Percentiles rank a stretch among this genome's conserved stretches.
These are phyloP conservation scores for Hyppa rectilinea DNA, from an alignment of 2,888 invertebrate genomes.

Conservation along the genomic window DNA sequence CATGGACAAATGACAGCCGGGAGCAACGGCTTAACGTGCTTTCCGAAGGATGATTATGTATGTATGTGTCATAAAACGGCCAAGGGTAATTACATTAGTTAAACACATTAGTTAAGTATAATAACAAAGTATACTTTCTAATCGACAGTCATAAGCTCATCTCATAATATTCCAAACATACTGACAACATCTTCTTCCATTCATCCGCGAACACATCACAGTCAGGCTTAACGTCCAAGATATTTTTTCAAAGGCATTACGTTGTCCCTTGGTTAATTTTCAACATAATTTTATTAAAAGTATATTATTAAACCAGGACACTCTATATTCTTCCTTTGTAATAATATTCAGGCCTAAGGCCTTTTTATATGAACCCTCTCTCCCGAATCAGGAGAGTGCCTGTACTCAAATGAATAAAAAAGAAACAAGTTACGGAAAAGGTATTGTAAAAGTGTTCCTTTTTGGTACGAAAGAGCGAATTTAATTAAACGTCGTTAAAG, in stretches of 20 bases:
- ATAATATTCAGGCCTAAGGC: not conserved
- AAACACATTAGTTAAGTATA: too few species aligned
- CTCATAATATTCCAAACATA: too few species aligned
- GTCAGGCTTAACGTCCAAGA: too few species aligned
- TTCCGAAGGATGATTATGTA: too few species aligned
- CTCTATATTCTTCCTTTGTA: not conserved
- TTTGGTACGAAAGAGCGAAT: conserved; percentile 15
- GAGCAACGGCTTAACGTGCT: too few species aligned
- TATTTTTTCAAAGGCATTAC: not conserved
- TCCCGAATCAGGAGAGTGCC: not conserved
- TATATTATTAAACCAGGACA: not conserved
- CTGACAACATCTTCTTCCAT: too few species aligned
- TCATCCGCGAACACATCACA: too few species aligned
- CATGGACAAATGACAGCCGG: too few species aligned
- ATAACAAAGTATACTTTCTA: too few species aligned
- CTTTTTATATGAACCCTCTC: not conserved
- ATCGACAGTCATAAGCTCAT: too few species aligned
- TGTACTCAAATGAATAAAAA: conserved; percentile 28
- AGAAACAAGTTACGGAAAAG: conserved; percentile 27
- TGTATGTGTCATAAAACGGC: too few species aligned
- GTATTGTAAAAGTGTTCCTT: conserved; percentile 14
- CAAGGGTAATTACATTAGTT: too few species aligned
- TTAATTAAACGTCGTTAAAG: conserved; percentile 35
- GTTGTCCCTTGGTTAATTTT: not conserved
- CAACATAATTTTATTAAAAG: not conserved